These are phyloP conservation scores for Gymnoscopelus microlampas DNA, from an alignment of 2,797 vertebrate genomes.

Conservation along the genomic window DNA sequence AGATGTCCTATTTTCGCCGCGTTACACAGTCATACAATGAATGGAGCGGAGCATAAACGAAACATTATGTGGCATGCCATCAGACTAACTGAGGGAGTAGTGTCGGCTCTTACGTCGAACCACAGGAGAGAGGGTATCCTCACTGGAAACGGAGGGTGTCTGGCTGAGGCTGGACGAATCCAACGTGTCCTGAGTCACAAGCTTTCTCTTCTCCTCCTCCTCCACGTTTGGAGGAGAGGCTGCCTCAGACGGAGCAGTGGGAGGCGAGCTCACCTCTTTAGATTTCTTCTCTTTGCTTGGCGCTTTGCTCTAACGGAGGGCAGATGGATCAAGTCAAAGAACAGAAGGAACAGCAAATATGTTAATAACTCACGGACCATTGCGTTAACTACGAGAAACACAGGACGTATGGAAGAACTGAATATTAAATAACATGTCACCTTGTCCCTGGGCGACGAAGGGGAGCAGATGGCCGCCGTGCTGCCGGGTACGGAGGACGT, in stretches of 20 bases:
- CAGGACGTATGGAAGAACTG: no score
- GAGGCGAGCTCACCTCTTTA: constrained; percentile 43
- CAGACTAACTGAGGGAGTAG: neutral
- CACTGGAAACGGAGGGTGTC: constrained; percentile 79
- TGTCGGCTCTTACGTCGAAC: constrained; percentile 64
- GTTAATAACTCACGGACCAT: no score
- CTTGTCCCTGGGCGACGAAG: constrained; percentile 73
- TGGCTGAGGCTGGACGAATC: constrained; percentile 79
- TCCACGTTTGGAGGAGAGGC: constrained; percentile 27
- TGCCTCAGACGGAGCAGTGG: constrained; percentile 41
- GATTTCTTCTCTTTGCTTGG: constrained; percentile 51
- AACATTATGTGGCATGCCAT: neutral
- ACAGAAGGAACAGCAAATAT: no score
- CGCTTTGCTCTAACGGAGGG: constrained; percentile 55
- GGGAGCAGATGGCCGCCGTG: constrained; percentile 82
- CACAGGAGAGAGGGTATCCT: constrained; percentile 79
- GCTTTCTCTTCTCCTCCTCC: constrained; percentile 60
- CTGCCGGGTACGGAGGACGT: constrained; percentile 79
- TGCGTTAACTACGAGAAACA: no score
- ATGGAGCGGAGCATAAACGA: neutral
- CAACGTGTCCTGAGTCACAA: constrained; percentile 78
- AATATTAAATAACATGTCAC: constrained; percentile 45
- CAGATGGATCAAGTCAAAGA: neutral
- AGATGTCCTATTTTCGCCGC: no score
- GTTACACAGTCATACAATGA: no score